Evolutionary conservation across 2,113 vertebrate species (phyloP).

Genomic region (Butorides virescens): DNA sequence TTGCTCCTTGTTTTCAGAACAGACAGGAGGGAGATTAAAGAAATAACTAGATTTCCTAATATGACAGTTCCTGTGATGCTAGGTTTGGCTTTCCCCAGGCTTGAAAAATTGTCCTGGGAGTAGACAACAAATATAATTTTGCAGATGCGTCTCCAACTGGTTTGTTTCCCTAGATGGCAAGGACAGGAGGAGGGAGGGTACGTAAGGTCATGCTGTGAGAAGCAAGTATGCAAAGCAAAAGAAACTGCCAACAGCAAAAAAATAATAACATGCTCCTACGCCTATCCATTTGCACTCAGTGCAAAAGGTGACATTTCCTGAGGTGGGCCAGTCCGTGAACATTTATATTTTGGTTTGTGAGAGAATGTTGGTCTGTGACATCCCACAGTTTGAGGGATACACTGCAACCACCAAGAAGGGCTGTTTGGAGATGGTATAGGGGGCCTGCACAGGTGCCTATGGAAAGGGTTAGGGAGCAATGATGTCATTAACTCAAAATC

Average conservation of each 20-base stretch:
- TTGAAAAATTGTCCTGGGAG: neutral
- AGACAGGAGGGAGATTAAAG: neutral
- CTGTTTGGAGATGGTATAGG: neutral
- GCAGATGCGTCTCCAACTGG: neutral
- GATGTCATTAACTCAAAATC: neutral
- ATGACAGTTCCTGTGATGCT: neutral
- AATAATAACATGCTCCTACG: neutral
- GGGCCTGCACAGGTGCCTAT: neutral
- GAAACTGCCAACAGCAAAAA: neutral
- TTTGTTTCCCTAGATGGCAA: neutral
- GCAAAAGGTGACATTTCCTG: neutral
- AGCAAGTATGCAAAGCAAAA: neutral
- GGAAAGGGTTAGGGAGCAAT: neutral
- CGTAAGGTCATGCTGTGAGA: neutral
- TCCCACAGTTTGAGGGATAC: neutral
- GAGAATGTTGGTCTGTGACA: fast-evolving
- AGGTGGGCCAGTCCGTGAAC: neutral
- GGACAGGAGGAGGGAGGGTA: neutral
- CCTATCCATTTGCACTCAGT: neutral
- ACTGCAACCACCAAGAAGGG: neutral
- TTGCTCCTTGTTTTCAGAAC: neutral
- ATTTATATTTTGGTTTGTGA: neutral
- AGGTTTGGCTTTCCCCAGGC: neutral
- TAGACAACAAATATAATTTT: neutral
- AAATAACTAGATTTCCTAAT: neutral